Conservation (phyloP, 2,888 invertebrate genomes). For the Saturnia japonica region DNA sequence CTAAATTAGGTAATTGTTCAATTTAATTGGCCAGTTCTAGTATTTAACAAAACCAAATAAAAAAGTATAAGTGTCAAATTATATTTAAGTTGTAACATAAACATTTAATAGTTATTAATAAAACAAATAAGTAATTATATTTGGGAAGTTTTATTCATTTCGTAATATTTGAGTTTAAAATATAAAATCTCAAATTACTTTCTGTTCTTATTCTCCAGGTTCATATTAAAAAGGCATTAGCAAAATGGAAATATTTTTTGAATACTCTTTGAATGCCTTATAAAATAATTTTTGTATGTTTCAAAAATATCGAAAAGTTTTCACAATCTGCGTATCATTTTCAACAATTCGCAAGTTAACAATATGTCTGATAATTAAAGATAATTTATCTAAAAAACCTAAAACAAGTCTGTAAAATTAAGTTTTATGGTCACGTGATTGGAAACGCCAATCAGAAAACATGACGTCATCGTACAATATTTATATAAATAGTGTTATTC, state of each 20-base stretch:
- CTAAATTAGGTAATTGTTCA: constrained; percentile 14
- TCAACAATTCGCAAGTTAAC: no score
- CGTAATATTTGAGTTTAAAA: constrained; percentile 28
- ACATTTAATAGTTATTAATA: constrained; percentile 25
- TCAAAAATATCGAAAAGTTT: background rate
- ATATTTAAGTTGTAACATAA: constrained; percentile 16
- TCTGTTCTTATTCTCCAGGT: constrained; percentile 12
- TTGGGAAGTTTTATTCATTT: constrained; percentile 31
- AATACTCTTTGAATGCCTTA: constrained; percentile 74
- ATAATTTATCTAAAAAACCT: no score
- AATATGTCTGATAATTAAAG: no score
- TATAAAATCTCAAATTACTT: constrained; percentile 3
- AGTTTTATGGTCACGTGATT: no score
- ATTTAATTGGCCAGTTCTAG: constrained; percentile 21
- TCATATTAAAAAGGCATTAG: constrained; percentile 46
- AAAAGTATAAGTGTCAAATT: constrained; percentile 25
- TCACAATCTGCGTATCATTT: background rate
- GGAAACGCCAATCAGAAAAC: no score
- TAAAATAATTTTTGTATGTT: background rate
- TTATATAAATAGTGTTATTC: no score
- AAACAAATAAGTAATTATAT: constrained; percentile 37
- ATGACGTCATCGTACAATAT: no score
- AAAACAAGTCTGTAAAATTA: no score
- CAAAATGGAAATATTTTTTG: constrained; percentile 68
- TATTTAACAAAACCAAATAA: constrained; percentile 29